Base-by-base conservation (phyloP, 2,113 vertebrate genomes). In the Nothocercus julius region DNA sequence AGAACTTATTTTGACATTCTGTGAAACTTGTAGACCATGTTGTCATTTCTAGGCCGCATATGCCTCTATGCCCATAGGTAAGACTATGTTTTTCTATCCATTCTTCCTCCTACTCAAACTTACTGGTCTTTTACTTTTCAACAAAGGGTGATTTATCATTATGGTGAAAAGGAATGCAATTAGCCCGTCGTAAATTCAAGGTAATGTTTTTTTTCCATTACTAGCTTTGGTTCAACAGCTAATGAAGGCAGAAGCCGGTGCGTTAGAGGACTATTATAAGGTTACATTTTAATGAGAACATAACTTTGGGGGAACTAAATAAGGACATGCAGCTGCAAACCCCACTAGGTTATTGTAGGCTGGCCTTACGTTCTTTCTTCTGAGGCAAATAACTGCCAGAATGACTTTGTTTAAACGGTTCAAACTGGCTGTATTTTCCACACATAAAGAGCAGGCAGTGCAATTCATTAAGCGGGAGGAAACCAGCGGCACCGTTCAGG, bases 281-380 rank as follows among this genome's bases (percentile, higher is more conserved):
- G 68, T 96, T 89, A 73, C 86, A 92, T 95, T 96, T 92, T 38
- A 95, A 95, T 70, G 85, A 83, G 89, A 93, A 94, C 91, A 83
- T 87, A 96, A 92, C 36, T 94, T 94, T 79, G 68, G 70, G 30
- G 40, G 77, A 95, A 47, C 85, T 62, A 66, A 56, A 78, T 91
- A 72, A 90, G 32, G 20, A 76, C 81, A 91, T 67, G 11, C 81
- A 83, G 61, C 18, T 56, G 80, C 66, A 87, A 64, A 66, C 21
- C 76, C 42, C 62, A 74, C 32, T 34, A 87, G 22, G 20, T 66
- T 3, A 5, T 70, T 91, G 92, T 90, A 69, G 42, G n/a, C 64
- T 84, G 38, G 58, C 38, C 45, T 93, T 77, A 40, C 59, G 82
- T 94, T 85, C 82, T 83, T 96, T 90, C 24, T 36, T 86, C 58